A percentile compares a stretch with the other conserved stretches of the same genome.
Evolutionary conservation across 2,888 invertebrate species (phyloP).

Genomic region (Perithous albicinctus): DNA sequence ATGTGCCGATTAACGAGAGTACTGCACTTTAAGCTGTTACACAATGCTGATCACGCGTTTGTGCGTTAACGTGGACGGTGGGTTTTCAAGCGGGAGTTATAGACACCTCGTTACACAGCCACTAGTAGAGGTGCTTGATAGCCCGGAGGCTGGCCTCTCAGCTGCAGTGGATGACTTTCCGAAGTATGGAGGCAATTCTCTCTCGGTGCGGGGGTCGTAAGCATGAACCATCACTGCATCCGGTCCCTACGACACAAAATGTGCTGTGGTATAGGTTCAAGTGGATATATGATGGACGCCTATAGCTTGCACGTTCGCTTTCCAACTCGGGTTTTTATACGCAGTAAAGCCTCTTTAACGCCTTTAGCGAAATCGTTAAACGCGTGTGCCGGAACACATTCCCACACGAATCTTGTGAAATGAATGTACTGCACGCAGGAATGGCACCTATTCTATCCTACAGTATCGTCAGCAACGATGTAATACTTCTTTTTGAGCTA

Average conservation of each 20-base stretch:
- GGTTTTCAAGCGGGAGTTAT: constrained; percentile 32
- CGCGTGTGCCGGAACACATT: constrained; percentile 13
- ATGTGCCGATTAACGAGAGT: constrained; percentile 43
- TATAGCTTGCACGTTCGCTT: constrained; percentile 16
- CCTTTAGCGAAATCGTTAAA: constrained; percentile 55
- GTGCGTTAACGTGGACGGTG: constrained; percentile 11
- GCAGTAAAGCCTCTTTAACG: constrained; percentile 48
- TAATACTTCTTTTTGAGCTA: constrained; percentile 21
- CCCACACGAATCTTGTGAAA: neutral
- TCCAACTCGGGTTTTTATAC: constrained; percentile 47
- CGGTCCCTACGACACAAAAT: constrained; percentile 12
- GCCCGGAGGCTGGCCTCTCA: constrained; percentile 6
- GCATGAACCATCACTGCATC: constrained; percentile 6
- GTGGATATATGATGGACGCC: constrained; percentile 14
- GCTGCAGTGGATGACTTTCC: constrained; percentile 12
- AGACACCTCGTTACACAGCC: constrained; percentile 31
- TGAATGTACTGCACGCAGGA: constrained; percentile 7
- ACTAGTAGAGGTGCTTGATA: constrained; percentile 14
- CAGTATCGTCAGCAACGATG: constrained; percentile 40
- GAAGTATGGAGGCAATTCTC: constrained; percentile 29
- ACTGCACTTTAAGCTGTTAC: constrained; percentile 9
- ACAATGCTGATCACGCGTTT: constrained; percentile 56
- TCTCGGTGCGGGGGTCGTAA: neutral
- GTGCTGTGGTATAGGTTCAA: neutral
- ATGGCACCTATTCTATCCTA: neutral